A percentile compares a stretch with the other conserved stretches of the same genome.
These are phyloP conservation scores for Idaea straminata DNA, from an alignment of 2,888 invertebrate genomes.

Conservation along the genomic window DNA sequence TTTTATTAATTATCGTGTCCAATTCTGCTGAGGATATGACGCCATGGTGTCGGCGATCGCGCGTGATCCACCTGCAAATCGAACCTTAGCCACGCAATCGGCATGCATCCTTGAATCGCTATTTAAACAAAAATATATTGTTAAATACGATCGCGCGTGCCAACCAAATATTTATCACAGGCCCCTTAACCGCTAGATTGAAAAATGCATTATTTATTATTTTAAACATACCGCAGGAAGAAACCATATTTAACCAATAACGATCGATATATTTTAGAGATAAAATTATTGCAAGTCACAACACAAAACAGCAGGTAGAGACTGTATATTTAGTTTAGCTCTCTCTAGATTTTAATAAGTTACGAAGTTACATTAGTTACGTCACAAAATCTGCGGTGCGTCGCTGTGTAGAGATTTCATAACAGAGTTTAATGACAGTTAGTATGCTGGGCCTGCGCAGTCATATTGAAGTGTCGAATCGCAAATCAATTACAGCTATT, in stretches of 20 bases:
- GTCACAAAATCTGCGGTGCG: constrained; percentile 7
- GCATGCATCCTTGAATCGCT: constrained; percentile 69
- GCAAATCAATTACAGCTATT: constrained; percentile 42
- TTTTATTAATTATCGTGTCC: constrained; percentile 76
- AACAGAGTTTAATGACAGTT: constrained; percentile 43
- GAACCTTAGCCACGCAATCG: constrained; percentile 56
- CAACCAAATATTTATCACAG: constrained; percentile 27
- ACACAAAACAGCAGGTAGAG: no score
- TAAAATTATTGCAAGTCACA: no score
- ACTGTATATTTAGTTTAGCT: background rate
- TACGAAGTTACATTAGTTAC: constrained; percentile 38
- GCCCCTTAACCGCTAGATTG: constrained; percentile 24
- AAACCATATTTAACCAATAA: constrained; percentile 32
- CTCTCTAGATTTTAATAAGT: background rate
- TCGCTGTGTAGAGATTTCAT: constrained; percentile 44
- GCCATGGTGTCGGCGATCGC: constrained; percentile 62
- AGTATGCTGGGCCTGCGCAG: constrained; percentile 43
- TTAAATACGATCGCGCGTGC: constrained; percentile 42
- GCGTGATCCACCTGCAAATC: constrained; percentile 74
- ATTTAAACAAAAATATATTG: constrained; percentile 53
- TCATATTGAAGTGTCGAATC: constrained; percentile 37
- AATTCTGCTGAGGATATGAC: constrained; percentile 77
- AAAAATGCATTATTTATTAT: constrained; percentile 40
- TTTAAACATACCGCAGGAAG: constrained; percentile 36
- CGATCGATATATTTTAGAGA: background rate